Conservation (phyloP, 2,888 invertebrate species). For the Rapana venosa region DNA sequence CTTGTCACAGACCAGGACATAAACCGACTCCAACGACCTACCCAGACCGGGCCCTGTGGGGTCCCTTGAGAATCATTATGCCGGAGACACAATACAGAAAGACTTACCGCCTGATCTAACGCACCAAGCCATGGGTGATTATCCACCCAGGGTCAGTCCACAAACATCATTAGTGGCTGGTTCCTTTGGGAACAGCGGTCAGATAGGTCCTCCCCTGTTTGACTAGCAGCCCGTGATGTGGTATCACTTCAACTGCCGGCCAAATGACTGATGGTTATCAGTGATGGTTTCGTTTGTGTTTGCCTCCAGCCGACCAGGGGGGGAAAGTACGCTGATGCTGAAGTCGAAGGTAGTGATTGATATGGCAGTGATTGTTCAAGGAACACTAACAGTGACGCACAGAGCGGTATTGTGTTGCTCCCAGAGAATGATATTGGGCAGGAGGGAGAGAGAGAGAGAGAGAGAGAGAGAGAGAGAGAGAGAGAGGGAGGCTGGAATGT, state of each 20-base stretch:
- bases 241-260: background rate
- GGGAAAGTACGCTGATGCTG: background rate
- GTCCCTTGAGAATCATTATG: background rate
- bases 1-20: background rate
- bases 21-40: background rate
- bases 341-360: background rate
- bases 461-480: too few species aligned
- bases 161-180: conserved; percentile 12
- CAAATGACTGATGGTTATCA: conserved; percentile 12
- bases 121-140: conserved; percentile 1
- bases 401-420: background rate
- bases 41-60: background rate
- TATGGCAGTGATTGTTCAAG: background rate
- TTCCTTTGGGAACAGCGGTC: background rate
- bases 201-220: background rate
- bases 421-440: background rate
- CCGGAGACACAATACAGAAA: background rate
- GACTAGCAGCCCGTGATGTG: background rate
- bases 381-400: background rate
- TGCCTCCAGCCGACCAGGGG: background rate
- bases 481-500: background rate
- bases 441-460: background rate
- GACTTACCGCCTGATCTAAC: conserved; percentile 7
- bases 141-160: conserved; percentile 5
- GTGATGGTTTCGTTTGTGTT: background rate